phyloP scores from a whole-genome alignment of 2,888 invertebrate genomes.

The Apodemia hepburni region DNA sequence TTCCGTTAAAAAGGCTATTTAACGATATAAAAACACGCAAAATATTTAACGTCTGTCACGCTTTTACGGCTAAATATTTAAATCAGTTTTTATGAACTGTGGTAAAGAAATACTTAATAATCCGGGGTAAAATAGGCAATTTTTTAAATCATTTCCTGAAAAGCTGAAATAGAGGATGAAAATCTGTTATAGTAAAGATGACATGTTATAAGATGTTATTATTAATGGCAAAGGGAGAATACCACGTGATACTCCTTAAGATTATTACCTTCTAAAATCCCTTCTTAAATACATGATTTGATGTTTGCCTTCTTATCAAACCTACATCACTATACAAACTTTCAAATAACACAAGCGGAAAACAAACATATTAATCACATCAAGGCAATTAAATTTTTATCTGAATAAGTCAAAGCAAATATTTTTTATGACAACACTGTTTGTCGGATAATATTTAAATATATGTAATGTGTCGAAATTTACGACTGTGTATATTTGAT shows the following conservation, averaged over 20 bases:
- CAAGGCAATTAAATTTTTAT: conserved; percentile 64
- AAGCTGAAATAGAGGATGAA: no score
- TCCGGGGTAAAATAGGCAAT: no score
- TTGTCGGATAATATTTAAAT: conserved; percentile 66
- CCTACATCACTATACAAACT: conserved; percentile 44
- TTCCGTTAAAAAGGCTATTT: no score
- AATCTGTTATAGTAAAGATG: no score
- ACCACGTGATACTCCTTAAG: background rate
- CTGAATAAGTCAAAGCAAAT: conserved; percentile 61
- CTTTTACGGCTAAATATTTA: no score
- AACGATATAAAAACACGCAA: no score
- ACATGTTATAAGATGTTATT: no score
- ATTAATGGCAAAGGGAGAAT: background rate
- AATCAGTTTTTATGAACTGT: no score
- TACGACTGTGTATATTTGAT: conserved; percentile 54
- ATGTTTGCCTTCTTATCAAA: conserved; percentile 40
- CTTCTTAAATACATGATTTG: conserved; percentile 6
- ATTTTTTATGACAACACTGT: conserved; percentile 62
- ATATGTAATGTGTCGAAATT: conserved; percentile 60
- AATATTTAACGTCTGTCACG: no score
- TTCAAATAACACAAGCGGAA: conserved; percentile 43
- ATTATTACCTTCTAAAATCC: background rate
- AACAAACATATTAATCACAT: conserved; percentile 59
- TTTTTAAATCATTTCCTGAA: no score
- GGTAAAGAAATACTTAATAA: no score